Evolutionary conservation across 2,888 invertebrate species (phyloP), one percentile per base, ranked within the genome.

Genomic region (Napeogenes sylphis): DNA sequence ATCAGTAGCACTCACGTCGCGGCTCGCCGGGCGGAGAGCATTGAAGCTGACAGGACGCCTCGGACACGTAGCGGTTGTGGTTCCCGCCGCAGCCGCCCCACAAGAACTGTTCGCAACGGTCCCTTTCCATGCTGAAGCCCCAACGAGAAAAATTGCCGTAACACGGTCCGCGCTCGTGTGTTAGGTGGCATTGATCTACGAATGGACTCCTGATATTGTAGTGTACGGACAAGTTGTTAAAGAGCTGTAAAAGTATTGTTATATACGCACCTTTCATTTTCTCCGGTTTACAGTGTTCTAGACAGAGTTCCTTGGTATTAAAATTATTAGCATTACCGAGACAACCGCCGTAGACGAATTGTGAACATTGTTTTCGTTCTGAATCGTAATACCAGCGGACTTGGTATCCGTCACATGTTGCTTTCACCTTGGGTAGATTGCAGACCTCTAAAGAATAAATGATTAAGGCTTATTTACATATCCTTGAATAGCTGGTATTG

Each of bases 31-130:
- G 95, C 66, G 94, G 93, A 62, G 93, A 88, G 80, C 98, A 98
- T 68, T 94, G 93, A 76, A 95, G 93, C 71, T 92, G 92, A 78
- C 98, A 98, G 55, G 96, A 95, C 56, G 93, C 92, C 73, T 96
- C 94, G 0, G 95, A 94, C 30, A 92, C 91, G 90, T 97, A 98
- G 75, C 96, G 94, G 83, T 98, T 98, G 74, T 91, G 87, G 83
- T 97, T 98, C 63, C 95, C 96, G 79, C 95, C 95, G 84, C 98
- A 98, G 32, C 98, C 98, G 53, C 98, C 97, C 88, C 96, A 98
- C 5, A 82, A 84, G 87, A 97, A 98, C 74, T 92, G 91, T 68
- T 93, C 92, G 79, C 98, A 98, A 45, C 87, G 81, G 47, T 92
- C 92, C 0, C 89, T 81, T 32, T 93, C 92, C 67, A 93, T 91